These are phyloP conservation scores for Rhinolophus ferrumequinum DNA, from an alignment of 2,113 vertebrate species.

Conservation along the genomic window DNA sequence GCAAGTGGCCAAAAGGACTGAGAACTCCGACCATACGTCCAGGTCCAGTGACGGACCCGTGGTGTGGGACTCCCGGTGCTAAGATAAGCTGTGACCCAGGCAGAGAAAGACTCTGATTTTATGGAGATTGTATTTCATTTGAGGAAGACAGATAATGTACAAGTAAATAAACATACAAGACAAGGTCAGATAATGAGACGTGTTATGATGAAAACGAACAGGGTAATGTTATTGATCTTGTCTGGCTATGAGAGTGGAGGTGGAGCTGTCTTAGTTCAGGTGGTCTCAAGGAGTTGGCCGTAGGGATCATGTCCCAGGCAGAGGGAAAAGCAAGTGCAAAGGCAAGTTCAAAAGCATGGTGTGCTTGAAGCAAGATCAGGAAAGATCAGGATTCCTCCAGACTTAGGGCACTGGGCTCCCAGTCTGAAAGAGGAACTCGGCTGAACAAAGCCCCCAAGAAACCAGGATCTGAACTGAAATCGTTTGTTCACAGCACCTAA, in stretches of 20 bases:
- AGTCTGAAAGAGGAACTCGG: neutral
- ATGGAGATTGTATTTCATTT: neutral
- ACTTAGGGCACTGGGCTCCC: neutral
- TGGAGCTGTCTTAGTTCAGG: too few species aligned
- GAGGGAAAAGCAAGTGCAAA: neutral
- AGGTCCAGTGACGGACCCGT: too few species aligned
- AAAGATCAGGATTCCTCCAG: neutral
- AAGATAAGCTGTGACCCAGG: neutral
- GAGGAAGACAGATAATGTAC: neutral
- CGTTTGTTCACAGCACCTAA: neutral
- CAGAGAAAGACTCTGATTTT: neutral
- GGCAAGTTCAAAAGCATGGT: neutral
- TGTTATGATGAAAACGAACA: neutral
- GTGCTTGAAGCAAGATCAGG: neutral
- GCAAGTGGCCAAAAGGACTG: neutral
- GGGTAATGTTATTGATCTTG: neutral
- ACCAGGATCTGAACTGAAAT: neutral
- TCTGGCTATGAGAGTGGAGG: neutral
- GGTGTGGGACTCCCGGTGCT: neutral
- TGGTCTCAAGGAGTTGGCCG: neutral
- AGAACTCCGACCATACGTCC: neutral
- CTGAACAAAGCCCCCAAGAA: constrained; percentile 9
- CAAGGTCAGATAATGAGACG: neutral
- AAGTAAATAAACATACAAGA: neutral
- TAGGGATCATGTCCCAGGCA: neutral